phyloP scores from a whole-genome alignment of 2,797 vertebrate species.

The Dallia pectoralis region DNA sequence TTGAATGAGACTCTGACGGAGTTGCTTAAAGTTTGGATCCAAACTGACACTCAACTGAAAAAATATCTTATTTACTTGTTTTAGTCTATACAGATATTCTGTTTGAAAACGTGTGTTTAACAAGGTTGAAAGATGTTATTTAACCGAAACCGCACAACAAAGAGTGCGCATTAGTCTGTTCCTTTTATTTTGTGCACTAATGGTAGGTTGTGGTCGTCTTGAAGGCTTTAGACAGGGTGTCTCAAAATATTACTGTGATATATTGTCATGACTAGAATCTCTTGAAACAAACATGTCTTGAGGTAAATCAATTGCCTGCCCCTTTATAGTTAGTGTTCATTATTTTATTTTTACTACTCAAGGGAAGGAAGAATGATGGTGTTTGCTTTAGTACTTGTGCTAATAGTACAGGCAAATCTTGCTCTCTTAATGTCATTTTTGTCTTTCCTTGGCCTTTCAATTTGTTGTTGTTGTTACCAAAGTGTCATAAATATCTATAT shows the following conservation, averaged over 20 bases:
- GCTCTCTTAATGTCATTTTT: conserved; percentile 39
- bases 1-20: too few relatives aligned
- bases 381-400: conserved; percentile 33
- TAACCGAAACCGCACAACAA: conserved; percentile 3
- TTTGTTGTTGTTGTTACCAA: conserved; percentile 4
- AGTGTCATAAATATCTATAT: not conserved
- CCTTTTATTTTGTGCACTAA: conserved; percentile 8
- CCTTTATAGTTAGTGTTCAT: conserved; percentile 33
- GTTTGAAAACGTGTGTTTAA: not conserved
- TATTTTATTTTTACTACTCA: conserved; percentile 19
- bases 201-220: conserved; percentile 14
- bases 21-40: too few relatives aligned
- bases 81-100: not conserved
- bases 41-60: too few relatives aligned
- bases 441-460: conserved; percentile 25
- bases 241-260: conserved; percentile 32
- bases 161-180: conserved; percentile 12
- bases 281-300: conserved; percentile 65
- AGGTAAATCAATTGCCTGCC: conserved; percentile 53
- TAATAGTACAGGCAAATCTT: conserved; percentile 32
- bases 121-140: conserved; percentile 9
- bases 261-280: conserved; percentile 36
- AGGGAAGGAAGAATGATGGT: conserved; percentile 35
- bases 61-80: too few relatives aligned
- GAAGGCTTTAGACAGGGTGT: conserved; percentile 7